Conservation (phyloP, 1,140 invertebrate genomes). For the Drosophila nikananu region DNA sequence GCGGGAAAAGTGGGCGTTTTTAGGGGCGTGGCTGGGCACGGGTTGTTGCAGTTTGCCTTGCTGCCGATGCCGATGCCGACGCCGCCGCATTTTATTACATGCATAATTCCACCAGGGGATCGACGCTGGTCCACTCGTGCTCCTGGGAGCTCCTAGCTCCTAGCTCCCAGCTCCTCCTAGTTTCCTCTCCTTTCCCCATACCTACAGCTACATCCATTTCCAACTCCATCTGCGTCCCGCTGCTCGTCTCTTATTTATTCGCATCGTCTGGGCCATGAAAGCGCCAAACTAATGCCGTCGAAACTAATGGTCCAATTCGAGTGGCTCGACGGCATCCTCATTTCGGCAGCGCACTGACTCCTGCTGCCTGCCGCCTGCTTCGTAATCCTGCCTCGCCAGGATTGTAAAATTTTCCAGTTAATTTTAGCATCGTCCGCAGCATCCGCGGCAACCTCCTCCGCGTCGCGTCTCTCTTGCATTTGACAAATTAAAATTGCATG, state of each 20-base stretch:
- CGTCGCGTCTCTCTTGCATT: conserved; percentile 54
- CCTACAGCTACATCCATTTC: conserved; percentile 18
- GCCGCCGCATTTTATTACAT: conserved; percentile 79
- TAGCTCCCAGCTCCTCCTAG: not conserved
- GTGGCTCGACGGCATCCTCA: conserved; percentile 70
- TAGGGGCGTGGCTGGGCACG: conserved; percentile 56
- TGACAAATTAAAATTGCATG: conserved; percentile 84
- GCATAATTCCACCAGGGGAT: conserved; percentile 74
- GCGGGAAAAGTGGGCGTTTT: conserved; percentile 52
- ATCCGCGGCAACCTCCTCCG: conserved; percentile 4
- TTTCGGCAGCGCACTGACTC: conserved; percentile 26
- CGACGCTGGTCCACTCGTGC: conserved; percentile 32
- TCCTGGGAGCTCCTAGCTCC: not conserved
- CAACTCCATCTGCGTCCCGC: conserved; percentile 34
- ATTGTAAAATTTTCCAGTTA: conserved; percentile 83
- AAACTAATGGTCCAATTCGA: conserved; percentile 85
- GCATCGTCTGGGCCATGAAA: conserved; percentile 66
- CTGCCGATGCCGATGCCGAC: conserved; percentile 34
- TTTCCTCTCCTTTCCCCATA: not conserved
- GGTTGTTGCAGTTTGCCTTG: conserved; percentile 52
- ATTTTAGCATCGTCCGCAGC: conserved; percentile 60
- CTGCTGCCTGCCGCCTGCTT: conserved; percentile 12
- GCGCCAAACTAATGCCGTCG: conserved; percentile 82
- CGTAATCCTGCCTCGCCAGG: conserved; percentile 52
- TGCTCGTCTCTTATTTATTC: conserved; percentile 76